phyloP scores from a whole-genome alignment of 2,113 vertebrate species.

The Ursus arctos region DNA sequence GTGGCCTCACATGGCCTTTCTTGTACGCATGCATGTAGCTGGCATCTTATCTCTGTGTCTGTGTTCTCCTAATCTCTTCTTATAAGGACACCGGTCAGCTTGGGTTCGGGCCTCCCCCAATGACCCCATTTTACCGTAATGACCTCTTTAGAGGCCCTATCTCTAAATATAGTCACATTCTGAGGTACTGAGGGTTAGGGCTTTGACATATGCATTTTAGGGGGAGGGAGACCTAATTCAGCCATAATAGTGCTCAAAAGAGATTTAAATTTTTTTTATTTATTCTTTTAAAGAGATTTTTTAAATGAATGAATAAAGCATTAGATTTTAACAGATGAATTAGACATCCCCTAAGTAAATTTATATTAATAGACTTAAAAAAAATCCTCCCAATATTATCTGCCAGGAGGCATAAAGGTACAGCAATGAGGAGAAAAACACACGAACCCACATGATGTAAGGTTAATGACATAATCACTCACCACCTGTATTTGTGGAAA shows the following conservation, averaged over 20 bases:
- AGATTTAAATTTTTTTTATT: not conserved
- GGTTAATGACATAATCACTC: not conserved
- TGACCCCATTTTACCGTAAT: not conserved
- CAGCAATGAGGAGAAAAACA: not conserved
- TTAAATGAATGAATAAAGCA: not conserved
- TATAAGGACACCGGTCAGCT: not conserved
- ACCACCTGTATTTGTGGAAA: not conserved
- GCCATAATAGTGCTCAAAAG: not conserved
- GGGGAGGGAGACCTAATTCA: not conserved
- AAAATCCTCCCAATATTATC: not conserved
- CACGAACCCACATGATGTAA: not conserved
- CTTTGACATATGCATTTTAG: not conserved
- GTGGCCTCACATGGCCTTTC: not conserved
- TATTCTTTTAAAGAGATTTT: not conserved
- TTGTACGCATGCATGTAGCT: not conserved
- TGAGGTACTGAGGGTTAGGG: not conserved
- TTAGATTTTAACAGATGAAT: not conserved
- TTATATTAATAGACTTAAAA: not conserved
- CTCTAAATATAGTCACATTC: not conserved
- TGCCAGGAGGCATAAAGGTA: not conserved
- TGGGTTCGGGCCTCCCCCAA: not conserved
- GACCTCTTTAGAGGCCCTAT: not conserved
- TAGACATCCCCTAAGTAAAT: not conserved
- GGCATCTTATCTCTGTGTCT: not conserved
- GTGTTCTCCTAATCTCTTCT: not conserved